Evolutionary conservation across 1,140 invertebrate species (phyloP), one percentile per base, ranked within the genome.

Genomic region (Halotydeus destructor): DNA sequence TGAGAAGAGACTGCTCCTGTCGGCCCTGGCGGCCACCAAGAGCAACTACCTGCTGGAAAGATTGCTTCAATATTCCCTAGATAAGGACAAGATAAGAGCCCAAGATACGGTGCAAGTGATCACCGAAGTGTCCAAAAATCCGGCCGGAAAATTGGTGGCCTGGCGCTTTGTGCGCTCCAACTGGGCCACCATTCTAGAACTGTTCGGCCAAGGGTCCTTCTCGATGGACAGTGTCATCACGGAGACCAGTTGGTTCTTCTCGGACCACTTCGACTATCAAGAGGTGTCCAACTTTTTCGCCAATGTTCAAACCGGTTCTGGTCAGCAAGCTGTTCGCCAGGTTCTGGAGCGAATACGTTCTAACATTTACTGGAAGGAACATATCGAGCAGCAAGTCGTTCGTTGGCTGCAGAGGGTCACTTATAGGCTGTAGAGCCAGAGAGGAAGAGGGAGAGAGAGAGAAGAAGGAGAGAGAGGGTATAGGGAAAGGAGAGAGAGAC

Each of bases 101-200:
- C 65, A 66, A 55, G 77, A 82, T 55, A 67, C 77, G 1, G 68
- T 70, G 43, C 61, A 65, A 2, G 73, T 79, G 0, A 63, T 83
- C 21, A 62, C 64, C 5, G 65, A 69, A 5, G 74, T 81, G 0
- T 68, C 75, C 5, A 60, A 64, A n/a, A 78, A 79, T 60, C 65
- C 71, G 1, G 68, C 75, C 46, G 77, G 77, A 5, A 62, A 69
- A 41, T 59, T 74, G 5, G 57, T 79, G 8, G 75, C 76, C 3
- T 82, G 78, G 78, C 62, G 76, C 48, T 78, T 78, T 58, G 55
- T 84, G 1, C 68, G 74, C 52, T 68, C 71, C 1, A 71, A 78
- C 43, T 82, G 78, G 76, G 56, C 68, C 2, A 60, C 68, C 33
- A 61, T 81, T 45, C 64, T 72, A 38, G 57, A 60, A n/a, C 48